Conservation (phyloP, 2,888 invertebrate genomes). For the Acleris cristana region DNA sequence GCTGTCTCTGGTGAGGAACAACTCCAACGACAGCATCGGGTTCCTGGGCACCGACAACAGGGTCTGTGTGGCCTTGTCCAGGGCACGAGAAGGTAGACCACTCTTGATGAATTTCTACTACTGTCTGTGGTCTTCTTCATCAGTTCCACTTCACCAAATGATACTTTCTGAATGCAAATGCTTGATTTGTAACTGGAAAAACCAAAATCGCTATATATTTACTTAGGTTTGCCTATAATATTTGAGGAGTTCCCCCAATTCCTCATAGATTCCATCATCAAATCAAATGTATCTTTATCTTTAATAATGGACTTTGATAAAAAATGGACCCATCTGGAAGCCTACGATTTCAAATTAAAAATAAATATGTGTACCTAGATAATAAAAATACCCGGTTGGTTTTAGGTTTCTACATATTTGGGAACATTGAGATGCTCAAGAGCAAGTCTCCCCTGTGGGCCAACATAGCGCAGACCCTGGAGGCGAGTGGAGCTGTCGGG, state of each 20-base stretch:
- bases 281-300: no score
- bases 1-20: conserved; percentile 90
- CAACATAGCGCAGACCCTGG: conserved; percentile 76
- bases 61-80: conserved; percentile 90
- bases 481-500: conserved; percentile 72
- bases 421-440: conserved; percentile 84
- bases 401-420: conserved; percentile 86
- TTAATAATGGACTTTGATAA: no score
- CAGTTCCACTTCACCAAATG: no score
- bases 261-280: no score
- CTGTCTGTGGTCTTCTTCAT: not conserved
- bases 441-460: conserved; percentile 79
- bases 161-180: no score
- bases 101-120: not conserved
- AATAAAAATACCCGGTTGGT: not conserved
- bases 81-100: conserved; percentile 80
- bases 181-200: no score
- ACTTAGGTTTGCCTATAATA: no score
- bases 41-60: conserved; percentile 88
- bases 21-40: conserved; percentile 86
- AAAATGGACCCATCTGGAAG: no score
- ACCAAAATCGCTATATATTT: no score
- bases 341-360: no score
- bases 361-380: no score
- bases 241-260: no score